Percentiles rank a stretch among this genome's conserved stretches.
phyloP scores from a whole-genome alignment of 1,140 invertebrate species.

The Phocides pigmalion region DNA sequence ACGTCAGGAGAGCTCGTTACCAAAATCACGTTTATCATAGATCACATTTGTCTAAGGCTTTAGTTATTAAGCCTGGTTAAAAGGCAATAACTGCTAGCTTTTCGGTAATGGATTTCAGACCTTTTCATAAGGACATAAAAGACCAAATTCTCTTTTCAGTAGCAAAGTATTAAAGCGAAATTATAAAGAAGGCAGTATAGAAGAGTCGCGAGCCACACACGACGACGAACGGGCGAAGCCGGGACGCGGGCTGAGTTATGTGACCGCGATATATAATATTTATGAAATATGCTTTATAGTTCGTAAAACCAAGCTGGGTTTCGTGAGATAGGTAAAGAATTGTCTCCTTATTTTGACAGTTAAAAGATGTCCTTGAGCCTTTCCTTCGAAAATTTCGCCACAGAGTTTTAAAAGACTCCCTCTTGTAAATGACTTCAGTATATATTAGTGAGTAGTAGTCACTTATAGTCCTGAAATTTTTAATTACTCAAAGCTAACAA shows the following conservation, averaged over 20 bases:
- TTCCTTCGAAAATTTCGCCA: not conserved
- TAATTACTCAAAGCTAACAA: too few species aligned
- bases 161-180: constrained; percentile 24
- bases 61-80: constrained; percentile 40
- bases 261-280: constrained; percentile 68
- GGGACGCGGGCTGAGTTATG: constrained; percentile 66
- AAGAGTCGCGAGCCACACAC: constrained; percentile 75
- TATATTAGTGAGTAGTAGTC: too few species aligned
- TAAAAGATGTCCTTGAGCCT: constrained; percentile 24
- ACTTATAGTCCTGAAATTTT: too few species aligned
- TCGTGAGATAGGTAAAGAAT: constrained; percentile 26
- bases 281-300: constrained; percentile 59
- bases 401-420: too few species aligned
- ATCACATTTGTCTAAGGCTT: constrained; percentile 80
- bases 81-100: constrained; percentile 35
- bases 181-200: constrained; percentile 47
- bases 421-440: too few species aligned
- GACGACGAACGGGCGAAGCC: constrained; percentile 71
- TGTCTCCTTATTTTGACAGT: constrained; percentile 15
- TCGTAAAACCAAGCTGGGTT: constrained; percentile 51
- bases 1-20: constrained; percentile 69
- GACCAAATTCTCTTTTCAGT: constrained; percentile 28
- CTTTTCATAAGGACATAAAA: not conserved
- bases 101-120: constrained; percentile 23
- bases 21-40: constrained; percentile 79